Evolutionary conservation across 2,797 vertebrate genomes (phyloP).

Genomic region (Syncerus caffer): DNA sequence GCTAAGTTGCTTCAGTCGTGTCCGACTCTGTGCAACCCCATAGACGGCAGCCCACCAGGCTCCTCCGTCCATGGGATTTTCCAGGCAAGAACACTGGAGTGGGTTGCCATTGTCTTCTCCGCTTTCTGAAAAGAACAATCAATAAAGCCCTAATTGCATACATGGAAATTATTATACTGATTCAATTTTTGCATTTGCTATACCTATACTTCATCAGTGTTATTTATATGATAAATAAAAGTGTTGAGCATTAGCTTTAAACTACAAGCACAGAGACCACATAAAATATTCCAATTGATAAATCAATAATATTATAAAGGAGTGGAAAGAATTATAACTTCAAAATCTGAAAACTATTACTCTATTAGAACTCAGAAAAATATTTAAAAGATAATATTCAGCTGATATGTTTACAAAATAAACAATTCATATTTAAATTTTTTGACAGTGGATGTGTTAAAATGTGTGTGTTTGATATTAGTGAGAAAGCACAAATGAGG

Average conservation of each 20-base stretch:
- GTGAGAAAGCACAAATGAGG: not conserved
- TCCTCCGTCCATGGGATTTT: no score
- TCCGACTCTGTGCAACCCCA: no score
- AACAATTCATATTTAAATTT: not conserved
- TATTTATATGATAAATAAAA: constrained; percentile 3
- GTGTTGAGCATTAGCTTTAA: constrained; percentile 13
- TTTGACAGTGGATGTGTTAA: not conserved
- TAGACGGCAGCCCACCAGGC: no score
- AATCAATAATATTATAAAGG: not conserved
- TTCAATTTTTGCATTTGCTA: not conserved
- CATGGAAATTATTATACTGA: constrained; percentile 14
- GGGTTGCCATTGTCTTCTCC: no score
- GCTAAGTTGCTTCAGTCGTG: no score
- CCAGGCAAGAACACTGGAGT: no score
- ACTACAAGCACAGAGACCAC: not conserved
- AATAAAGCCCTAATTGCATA: not conserved
- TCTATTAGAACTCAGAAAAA: not conserved
- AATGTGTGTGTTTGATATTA: not conserved
- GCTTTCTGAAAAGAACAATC: not conserved
- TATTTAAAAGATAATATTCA: constrained; percentile 17
- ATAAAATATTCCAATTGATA: constrained; percentile 22
- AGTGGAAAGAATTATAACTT: not conserved
- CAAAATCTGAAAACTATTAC: constrained; percentile 11
- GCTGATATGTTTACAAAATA: not conserved
- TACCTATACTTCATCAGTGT: not conserved